A percentile compares a stretch with the other conserved stretches of the same genome.
phyloP scores from a whole-genome alignment of 2,113 vertebrate genomes.

The Salvelinus fontinalis region DNA sequence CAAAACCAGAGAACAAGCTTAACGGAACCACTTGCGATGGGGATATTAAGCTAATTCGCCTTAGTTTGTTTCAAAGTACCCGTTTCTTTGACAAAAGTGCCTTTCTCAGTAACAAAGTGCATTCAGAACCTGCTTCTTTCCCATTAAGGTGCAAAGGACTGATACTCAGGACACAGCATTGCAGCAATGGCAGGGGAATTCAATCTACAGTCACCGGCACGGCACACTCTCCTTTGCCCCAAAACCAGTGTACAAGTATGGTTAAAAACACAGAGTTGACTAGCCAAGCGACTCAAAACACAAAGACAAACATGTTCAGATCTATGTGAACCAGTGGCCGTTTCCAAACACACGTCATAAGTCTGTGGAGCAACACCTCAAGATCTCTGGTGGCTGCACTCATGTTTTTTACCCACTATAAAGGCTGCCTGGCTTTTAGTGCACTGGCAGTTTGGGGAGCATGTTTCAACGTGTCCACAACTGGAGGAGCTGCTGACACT shows the following conservation, averaged over 20 bases:
- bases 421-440: constrained; percentile 51
- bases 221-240: constrained; percentile 31
- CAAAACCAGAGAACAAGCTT: constrained; percentile 47
- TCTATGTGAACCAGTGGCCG: constrained; percentile 26
- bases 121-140: constrained; percentile 66
- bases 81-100: constrained; percentile 78
- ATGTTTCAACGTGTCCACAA: constrained; percentile 62
- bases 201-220: constrained; percentile 26
- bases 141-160: constrained; percentile 71
- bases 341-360: constrained; percentile 17
- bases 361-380: neutral
- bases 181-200: constrained; percentile 25
- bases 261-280: constrained; percentile 31
- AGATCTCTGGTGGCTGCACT: constrained; percentile 14
- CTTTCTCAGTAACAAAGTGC: constrained; percentile 79
- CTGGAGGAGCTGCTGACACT: constrained; percentile 20
- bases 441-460: constrained; percentile 66
- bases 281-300: constrained; percentile 15
- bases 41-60: constrained; percentile 57
- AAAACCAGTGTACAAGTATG: constrained; percentile 31
- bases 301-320: constrained; percentile 47
- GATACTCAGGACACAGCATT: constrained; percentile 47
- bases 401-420: constrained; percentile 32
- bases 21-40: constrained; percentile 41
- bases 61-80: constrained; percentile 74